These are phyloP conservation scores for Drosophila acutilabella DNA, from an alignment of 2,888 invertebrate genomes.

Conservation along the genomic window DNA sequence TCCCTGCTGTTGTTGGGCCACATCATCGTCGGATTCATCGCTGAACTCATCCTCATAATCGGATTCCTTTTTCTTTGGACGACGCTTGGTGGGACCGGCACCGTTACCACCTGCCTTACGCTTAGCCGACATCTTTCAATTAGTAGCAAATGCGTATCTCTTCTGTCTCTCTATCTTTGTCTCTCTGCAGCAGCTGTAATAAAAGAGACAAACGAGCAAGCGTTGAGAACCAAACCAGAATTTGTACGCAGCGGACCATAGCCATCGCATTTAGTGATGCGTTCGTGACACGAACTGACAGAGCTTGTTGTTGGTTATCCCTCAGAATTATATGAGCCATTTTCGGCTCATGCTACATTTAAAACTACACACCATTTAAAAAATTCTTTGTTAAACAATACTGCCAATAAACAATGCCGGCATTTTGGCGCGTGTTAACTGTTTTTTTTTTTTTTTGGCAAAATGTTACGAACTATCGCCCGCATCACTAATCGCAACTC, in stretches of 20 bases:
- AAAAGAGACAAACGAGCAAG: conserved; percentile 40
- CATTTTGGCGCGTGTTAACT: not conserved
- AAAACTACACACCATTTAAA: not conserved
- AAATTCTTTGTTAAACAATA: not conserved
- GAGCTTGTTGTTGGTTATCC: not conserved
- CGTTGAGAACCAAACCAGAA: conserved; percentile 59
- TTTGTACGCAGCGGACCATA: conserved; percentile 65
- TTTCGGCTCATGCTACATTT: not conserved
- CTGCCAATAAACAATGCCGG: too few relatives aligned
- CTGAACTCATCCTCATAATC: conserved; percentile 85
- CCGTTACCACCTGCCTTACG: conserved; percentile 84
- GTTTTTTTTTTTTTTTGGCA: conserved; percentile 1
- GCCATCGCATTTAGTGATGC: conserved; percentile 43
- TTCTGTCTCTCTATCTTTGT: conserved; percentile 33
- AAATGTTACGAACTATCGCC: conserved; percentile 13
- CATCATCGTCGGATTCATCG: conserved; percentile 81
- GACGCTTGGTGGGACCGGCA: conserved; percentile 83
- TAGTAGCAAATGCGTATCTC: conserved; percentile 41
- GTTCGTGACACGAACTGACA: conserved; percentile 36
- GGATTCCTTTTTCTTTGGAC: conserved; percentile 85
- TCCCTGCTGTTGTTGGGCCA: conserved; percentile 45
- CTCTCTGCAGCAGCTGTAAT: conserved; percentile 58
- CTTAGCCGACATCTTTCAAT: conserved; percentile 83
- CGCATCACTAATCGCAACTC: conserved; percentile 52
- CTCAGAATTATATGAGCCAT: not conserved